phyloP scores from a whole-genome alignment of 2,113 vertebrate genomes.

The Varanus salvator region DNA sequence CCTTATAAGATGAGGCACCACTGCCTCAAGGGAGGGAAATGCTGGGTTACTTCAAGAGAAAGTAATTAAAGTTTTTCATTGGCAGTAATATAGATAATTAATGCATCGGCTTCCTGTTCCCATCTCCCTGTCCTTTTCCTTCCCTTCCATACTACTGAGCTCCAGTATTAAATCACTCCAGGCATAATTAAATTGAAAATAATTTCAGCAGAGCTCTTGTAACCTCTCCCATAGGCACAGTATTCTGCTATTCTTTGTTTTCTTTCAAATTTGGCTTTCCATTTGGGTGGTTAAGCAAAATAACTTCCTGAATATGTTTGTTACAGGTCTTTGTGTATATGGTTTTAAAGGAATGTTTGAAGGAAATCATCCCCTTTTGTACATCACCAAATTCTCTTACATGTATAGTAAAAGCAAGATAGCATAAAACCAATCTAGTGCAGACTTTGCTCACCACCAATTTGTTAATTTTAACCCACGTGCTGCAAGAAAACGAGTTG shows the following conservation, averaged over 20 bases:
- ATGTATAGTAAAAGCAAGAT: background rate
- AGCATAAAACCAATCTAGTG: background rate
- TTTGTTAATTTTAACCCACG: background rate
- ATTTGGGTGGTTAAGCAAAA: constrained; percentile 10
- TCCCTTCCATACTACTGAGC: constrained; percentile 52
- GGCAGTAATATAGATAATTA: constrained; percentile 61
- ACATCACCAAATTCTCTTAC: background rate
- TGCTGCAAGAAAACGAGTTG: background rate
- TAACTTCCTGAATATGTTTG: background rate
- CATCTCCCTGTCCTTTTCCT: constrained; percentile 38
- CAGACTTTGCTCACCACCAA: background rate
- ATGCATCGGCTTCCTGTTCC: constrained; percentile 60
- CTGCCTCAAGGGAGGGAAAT: constrained; percentile 29
- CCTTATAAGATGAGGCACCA: background rate
- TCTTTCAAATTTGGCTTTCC: constrained; percentile 42
- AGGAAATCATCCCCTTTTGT: background rate
- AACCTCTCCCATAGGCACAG: constrained; percentile 34
- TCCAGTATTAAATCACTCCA: constrained; percentile 67
- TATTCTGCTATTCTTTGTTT: constrained; percentile 52
- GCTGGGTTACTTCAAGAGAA: constrained; percentile 64
- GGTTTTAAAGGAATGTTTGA: fast-evolving
- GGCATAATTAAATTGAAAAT: constrained; percentile 62
- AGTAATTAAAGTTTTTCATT: constrained; percentile 62
- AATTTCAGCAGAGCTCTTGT: constrained; percentile 56
- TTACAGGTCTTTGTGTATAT: constrained; percentile 24